Conservation (phyloP, 2,797 vertebrate genomes). For the Numenius phaeopus region DNA sequence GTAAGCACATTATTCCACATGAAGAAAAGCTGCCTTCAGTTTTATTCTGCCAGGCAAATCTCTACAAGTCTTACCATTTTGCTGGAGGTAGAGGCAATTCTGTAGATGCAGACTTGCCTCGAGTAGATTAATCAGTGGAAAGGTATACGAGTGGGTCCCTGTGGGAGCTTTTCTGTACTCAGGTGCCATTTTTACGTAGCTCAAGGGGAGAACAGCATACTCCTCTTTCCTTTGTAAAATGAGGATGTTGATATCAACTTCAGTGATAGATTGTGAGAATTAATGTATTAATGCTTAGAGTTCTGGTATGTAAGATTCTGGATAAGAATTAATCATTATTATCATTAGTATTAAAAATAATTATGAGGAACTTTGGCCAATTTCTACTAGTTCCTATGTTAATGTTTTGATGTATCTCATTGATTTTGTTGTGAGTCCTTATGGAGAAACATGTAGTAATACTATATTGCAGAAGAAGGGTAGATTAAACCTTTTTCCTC, state of each 20-base stretch:
- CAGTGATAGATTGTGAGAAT: neutral
- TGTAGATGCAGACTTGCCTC: neutral
- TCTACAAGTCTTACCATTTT: neutral
- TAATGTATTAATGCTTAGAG: neutral
- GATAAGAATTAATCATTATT: neutral
- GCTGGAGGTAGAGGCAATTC: neutral
- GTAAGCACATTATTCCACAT: neutral
- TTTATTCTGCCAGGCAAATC: neutral
- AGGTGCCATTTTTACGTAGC: neutral
- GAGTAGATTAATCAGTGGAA: neutral
- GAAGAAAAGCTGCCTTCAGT: neutral
- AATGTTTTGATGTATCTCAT: neutral
- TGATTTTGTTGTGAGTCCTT: neutral
- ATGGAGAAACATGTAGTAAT: neutral
- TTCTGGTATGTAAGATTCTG: neutral
- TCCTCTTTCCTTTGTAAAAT: neutral
- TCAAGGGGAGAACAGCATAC: neutral
- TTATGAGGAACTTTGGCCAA: neutral
- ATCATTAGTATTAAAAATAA: neutral
- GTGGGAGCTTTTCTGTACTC: neutral
- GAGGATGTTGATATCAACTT: neutral
- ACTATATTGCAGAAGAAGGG: neutral
- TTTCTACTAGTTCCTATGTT: neutral
- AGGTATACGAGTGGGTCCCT: neutral
- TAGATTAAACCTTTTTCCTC: neutral